Evolutionary conservation across 2,797 vertebrate species (phyloP), one percentile per base, ranked within the genome.

Genomic region (Crenichthys baileyi): DNA sequence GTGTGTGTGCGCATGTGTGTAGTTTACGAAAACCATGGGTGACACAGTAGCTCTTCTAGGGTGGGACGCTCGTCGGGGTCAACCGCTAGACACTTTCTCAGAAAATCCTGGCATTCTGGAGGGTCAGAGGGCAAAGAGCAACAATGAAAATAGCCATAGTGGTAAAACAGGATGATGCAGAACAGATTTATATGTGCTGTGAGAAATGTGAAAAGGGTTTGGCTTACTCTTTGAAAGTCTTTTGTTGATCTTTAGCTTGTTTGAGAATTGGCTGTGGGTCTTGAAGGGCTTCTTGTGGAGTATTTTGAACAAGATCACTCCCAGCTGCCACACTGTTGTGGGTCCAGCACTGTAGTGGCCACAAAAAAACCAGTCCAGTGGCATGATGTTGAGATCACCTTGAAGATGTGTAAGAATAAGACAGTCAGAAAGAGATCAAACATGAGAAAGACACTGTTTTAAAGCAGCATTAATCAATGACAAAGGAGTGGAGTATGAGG

Each of bases 261-360:
- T 41, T 18, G 3, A 1, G 12, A 73, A 5, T 5, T n/a, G 44
- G 3, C 11, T 15, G 3, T 18, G 8, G 1, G 72, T 58, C 2
- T 22, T 53, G 8, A 72, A 72, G 13, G 7, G 4, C 16, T 72
- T 18, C 22, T 15, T 31, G 67, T 87, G 81, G 6, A 86, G 72
- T 0, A 2, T 55, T 0, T 83, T 61, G 31, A 24, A 88, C 22
- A 88, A 26, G 1, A 83, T 74, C 6, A 48, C 56, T 0, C 78
- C 84, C 1, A 88, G 2, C 72, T 89, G 85, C 74, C 80, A 86
- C 6, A 77, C 77, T 1, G 81, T 82, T n/a, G 75, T 75, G 41
- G 85, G 79, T 1, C 75, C 81, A 0, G 81, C 4, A 6, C 11
- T 55, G 73, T 82, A 89, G 1, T 0, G 13, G 0, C 0, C 1